These are phyloP conservation scores for Paramormyrops kingsleyae DNA, from an alignment of 2,113 vertebrate genomes.

Conservation along the genomic window DNA sequence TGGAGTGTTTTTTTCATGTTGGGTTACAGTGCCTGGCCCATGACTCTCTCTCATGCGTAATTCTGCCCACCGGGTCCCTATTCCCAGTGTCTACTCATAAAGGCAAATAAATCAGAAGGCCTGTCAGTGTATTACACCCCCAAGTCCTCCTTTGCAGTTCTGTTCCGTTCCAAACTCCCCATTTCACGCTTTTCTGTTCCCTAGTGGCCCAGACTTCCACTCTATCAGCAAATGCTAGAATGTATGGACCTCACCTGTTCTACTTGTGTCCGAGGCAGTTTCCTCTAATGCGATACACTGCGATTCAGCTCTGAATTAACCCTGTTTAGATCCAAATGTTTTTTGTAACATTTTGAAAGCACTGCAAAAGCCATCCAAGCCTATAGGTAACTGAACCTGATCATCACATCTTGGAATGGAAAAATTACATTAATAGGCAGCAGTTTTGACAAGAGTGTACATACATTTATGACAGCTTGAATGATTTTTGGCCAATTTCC, in stretches of 20 bases:
- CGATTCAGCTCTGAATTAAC: neutral
- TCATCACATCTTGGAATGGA: neutral
- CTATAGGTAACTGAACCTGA: neutral
- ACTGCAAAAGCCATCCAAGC: neutral
- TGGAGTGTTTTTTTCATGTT: neutral
- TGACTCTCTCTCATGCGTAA: neutral
- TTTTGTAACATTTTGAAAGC: neutral
- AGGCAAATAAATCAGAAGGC: neutral
- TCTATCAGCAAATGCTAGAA: neutral
- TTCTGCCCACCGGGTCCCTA: neutral
- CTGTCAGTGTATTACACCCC: neutral
- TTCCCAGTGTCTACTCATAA: neutral
- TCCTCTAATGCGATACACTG: neutral
- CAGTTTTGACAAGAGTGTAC: neutral
- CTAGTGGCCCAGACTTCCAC: neutral
- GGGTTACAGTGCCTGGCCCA: neutral
- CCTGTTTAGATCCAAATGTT: neutral
- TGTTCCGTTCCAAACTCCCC: neutral
- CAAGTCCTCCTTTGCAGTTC: neutral
- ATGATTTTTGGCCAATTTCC: neutral
- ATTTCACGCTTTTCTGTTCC: neutral
- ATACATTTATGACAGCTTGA: neutral
- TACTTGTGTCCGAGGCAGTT: neutral
- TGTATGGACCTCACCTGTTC: neutral
- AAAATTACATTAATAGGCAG: neutral